phyloP scores from a whole-genome alignment of 2,888 invertebrate genomes.

The Xanthia togata region DNA sequence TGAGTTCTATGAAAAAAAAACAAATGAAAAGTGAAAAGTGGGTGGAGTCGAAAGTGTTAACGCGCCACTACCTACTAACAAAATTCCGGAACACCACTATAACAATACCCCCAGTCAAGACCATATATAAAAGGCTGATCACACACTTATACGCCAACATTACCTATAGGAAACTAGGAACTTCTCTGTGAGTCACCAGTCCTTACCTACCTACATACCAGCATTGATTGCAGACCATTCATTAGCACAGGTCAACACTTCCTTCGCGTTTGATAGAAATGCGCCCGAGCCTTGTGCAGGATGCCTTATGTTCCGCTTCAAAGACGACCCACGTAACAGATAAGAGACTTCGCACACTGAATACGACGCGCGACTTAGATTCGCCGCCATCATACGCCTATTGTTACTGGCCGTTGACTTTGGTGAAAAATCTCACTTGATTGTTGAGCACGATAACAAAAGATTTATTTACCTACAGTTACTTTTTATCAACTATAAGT shows the following conservation, averaged over 20 bases:
- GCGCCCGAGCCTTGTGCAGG: constrained; percentile 30
- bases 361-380: constrained; percentile 32
- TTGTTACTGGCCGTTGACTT: constrained; percentile 55
- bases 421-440: constrained; percentile 40
- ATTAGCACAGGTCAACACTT: constrained; percentile 60
- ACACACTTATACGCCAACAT: constrained; percentile 16
- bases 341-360: constrained; percentile 59
- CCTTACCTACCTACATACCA: constrained; percentile 38
- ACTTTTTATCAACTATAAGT: constrained; percentile 28
- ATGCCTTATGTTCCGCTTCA: constrained; percentile 48
- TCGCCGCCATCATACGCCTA: constrained; percentile 29
- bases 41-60: too few species aligned
- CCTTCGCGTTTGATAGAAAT: constrained; percentile 48
- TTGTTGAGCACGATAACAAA: constrained; percentile 36
- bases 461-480: constrained; percentile 44
- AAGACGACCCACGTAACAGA: constrained; percentile 58
- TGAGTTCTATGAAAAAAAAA: too few species aligned
- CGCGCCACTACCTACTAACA: background rate
- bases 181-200: constrained; percentile 40
- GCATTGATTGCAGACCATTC: constrained; percentile 44
- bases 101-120: background rate
- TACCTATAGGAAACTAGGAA: background rate
- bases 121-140: background rate
- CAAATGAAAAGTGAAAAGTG: too few species aligned
- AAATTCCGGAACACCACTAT: background rate